Conservation (phyloP, 2,797 vertebrate species). For the Chiroxiphia lanceolata region DNA sequence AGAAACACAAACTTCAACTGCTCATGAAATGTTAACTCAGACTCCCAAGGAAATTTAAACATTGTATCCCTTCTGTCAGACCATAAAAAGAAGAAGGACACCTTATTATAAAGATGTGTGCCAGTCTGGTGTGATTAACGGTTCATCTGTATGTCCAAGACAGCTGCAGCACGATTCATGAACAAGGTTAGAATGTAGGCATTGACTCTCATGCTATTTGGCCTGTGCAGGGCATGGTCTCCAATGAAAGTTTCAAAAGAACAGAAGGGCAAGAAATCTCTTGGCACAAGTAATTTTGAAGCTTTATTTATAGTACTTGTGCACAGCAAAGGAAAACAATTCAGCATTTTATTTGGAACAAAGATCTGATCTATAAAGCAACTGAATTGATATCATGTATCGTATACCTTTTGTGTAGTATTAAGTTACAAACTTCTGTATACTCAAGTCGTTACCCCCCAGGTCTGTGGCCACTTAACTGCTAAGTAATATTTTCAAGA, state of each 20-base stretch:
- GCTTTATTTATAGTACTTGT: not conserved
- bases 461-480: not conserved
- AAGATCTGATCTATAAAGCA: not conserved
- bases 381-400: not conserved
- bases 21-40: not conserved
- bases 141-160: not conserved
- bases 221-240: not conserved
- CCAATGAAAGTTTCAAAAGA: not conserved
- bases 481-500: not conserved
- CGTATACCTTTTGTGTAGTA: not conserved
- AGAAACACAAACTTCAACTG: not conserved
- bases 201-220: not conserved
- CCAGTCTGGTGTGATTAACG: not conserved
- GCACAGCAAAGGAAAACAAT: not conserved
- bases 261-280: not conserved
- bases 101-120: not conserved
- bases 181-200: not conserved
- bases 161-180: not conserved
- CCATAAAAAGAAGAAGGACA: not conserved
- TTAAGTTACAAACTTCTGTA: not conserved
- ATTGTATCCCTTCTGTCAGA: not conserved
- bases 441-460: not conserved
- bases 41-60: not conserved
- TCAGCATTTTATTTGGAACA: not conserved
- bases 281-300: not conserved